A percentile compares a stretch with the other conserved stretches of the same genome.
phyloP scores from a whole-genome alignment of 2,888 invertebrate genomes.

The Amblyjoppa proteus region DNA sequence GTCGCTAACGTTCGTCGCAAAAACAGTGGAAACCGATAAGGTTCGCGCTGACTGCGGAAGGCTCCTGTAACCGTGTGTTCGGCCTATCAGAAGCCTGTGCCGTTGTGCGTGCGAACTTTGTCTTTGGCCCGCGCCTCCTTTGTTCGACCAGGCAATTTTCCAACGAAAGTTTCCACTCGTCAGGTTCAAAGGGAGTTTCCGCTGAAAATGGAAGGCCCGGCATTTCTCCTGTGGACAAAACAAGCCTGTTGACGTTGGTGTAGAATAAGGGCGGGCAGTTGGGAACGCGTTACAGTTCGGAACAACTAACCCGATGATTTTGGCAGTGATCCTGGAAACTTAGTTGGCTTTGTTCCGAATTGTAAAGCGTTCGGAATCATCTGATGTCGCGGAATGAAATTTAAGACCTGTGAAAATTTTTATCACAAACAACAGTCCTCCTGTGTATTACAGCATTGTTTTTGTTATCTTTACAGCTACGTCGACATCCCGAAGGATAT shows the following conservation, averaged over 20 bases:
- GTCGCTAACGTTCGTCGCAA: constrained; percentile 47
- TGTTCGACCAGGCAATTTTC: neutral
- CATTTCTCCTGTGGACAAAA: neutral
- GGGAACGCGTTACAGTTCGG: neutral
- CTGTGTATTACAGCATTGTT: neutral
- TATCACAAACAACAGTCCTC: neutral
- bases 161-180: neutral
- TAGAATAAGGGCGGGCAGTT: neutral
- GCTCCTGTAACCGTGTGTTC: constrained; percentile 29
- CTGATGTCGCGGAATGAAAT: neutral
- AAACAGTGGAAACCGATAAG: constrained; percentile 65
- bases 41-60: constrained; percentile 51
- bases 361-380: neutral
- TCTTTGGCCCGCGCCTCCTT: neutral
- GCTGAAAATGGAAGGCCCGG: neutral
- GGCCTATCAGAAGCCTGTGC: neutral
- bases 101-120: neutral
- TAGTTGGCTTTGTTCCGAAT: neutral
- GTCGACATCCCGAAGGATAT: constrained; percentile 19
- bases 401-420: neutral
- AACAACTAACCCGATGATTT: neutral
- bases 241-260: neutral
- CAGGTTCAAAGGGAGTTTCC: neutral
- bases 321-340: neutral
- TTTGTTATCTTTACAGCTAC: constrained; percentile 28